A percentile compares a stretch with the other conserved stretches of the same genome.
These are phyloP conservation scores for Nasonovia ribisnigri DNA, from an alignment of 2,888 invertebrate species.

Conservation along the genomic window DNA sequence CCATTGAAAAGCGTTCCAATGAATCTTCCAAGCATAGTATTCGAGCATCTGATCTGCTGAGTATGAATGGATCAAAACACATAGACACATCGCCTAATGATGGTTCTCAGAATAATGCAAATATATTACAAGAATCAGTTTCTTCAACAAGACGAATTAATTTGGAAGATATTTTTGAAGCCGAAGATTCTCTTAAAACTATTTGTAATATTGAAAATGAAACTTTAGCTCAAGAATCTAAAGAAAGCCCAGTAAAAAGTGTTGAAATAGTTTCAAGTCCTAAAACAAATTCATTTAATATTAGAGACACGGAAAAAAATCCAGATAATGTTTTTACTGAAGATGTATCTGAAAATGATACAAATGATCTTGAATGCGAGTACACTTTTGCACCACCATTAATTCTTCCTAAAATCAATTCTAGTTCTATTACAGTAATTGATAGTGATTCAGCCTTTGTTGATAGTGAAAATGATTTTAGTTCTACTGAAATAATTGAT, in stretches of 20 bases:
- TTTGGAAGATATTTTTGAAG: constrained; percentile 47
- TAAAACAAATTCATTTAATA: background rate
- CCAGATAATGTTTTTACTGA: background rate
- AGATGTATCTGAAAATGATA: background rate
- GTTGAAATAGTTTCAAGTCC: background rate
- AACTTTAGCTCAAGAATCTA: background rate
- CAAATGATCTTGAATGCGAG: background rate
- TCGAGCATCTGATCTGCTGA: constrained; percentile 55
- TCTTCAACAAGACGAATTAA: constrained; percentile 44
- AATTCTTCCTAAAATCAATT: background rate
- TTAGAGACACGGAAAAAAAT: background rate
- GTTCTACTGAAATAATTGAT: background rate
- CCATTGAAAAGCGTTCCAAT: constrained; percentile 43
- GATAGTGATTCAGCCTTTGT: background rate
- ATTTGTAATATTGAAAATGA: constrained; percentile 15
- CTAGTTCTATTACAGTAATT: background rate
- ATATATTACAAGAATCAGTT: background rate
- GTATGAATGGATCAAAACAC: constrained; percentile 9
- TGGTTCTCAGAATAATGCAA: background rate
- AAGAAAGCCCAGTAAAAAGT: background rate
- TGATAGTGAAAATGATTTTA: background rate
- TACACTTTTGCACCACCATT: constrained; percentile 4
- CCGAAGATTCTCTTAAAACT: constrained; percentile 60
- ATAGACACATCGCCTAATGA: background rate
- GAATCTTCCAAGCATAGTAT: constrained; percentile 32